Evolutionary conservation across 2,113 vertebrate species (phyloP).

Genomic region (Chloropsis cyanopogon): DNA sequence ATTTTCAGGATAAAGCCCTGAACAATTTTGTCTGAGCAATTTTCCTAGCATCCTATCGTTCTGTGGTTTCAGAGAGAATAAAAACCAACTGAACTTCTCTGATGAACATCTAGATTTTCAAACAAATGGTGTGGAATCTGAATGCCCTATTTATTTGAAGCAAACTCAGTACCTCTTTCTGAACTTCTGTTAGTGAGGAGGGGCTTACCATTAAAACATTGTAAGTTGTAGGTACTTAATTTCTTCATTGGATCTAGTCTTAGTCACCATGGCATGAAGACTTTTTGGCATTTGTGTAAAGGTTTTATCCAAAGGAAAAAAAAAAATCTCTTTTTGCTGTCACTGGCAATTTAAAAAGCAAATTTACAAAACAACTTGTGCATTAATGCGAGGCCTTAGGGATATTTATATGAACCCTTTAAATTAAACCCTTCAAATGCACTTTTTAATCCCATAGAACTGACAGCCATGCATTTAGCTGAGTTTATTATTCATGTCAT

Average conservation of each 20-base stretch:
- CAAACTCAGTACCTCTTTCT: neutral
- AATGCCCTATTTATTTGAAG: neutral
- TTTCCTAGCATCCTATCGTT: neutral
- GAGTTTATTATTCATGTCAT: slow-evolving; percentile 34
- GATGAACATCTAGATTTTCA: neutral
- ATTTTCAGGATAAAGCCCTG: neutral
- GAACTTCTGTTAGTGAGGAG: neutral
- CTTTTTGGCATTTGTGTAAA: neutral
- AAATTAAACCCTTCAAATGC: slow-evolving; percentile 47
- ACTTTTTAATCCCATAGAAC: slow-evolving; percentile 41
- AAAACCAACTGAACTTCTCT: neutral
- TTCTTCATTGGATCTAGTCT: neutral
- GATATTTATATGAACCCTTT: slow-evolving; percentile 38
- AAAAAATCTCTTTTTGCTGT: neutral
- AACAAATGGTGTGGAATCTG: neutral
- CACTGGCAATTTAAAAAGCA: slow-evolving; percentile 5
- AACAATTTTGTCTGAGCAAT: neutral
- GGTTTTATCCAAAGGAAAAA: neutral
- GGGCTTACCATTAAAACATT: neutral
- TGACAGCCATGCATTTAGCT: slow-evolving; percentile 44
- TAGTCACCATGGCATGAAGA: neutral
- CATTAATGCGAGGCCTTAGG: neutral
- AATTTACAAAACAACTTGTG: neutral
- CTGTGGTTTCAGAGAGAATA: neutral
- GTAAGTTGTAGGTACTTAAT: neutral